A percentile compares a stretch with the other conserved stretches of the same genome.
These are phyloP conservation scores for Petrocephalus zakoni DNA, from an alignment of 2,113 vertebrate species.

Conservation along the genomic window DNA sequence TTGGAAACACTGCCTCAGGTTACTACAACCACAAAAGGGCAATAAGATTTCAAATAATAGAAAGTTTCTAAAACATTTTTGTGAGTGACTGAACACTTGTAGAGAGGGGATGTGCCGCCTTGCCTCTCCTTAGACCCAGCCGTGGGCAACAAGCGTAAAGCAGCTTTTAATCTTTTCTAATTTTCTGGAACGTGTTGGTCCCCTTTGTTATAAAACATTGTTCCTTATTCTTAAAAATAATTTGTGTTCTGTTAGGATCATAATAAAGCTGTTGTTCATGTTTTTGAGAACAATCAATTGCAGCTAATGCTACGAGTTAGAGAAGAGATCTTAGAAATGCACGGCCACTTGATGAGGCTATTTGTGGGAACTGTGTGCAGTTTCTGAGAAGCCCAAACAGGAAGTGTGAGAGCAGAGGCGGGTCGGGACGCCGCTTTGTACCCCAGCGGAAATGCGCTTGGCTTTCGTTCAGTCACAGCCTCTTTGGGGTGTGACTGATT, in stretches of 20 bases:
- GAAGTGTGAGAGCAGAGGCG: not conserved
- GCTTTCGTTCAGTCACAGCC: not conserved
- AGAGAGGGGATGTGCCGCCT: not conserved
- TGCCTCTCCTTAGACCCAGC: not conserved
- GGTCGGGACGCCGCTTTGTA: not conserved
- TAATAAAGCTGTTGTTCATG: not conserved
- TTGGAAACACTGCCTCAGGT: not conserved
- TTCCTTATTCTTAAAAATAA: not conserved
- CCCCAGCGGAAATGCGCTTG: not conserved
- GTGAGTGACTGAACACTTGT: not conserved
- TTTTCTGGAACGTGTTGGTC: not conserved
- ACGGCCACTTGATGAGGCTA: not conserved
- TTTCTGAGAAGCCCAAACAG: constrained; percentile 4
- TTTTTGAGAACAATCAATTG: not conserved
- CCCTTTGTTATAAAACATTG: not conserved
- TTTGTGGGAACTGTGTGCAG: not conserved
- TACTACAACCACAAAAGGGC: not conserved
- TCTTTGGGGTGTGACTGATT: not conserved
- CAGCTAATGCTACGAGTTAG: not conserved
- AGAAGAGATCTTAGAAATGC: not conserved
- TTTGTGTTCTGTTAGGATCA: not conserved
- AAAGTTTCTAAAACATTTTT: not conserved
- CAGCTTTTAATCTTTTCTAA: not conserved
- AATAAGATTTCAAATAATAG: not conserved
- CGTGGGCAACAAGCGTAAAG: not conserved